Evolutionary conservation across 2,888 invertebrate species (phyloP).

Genomic region (Drosophila niveifrons): DNA sequence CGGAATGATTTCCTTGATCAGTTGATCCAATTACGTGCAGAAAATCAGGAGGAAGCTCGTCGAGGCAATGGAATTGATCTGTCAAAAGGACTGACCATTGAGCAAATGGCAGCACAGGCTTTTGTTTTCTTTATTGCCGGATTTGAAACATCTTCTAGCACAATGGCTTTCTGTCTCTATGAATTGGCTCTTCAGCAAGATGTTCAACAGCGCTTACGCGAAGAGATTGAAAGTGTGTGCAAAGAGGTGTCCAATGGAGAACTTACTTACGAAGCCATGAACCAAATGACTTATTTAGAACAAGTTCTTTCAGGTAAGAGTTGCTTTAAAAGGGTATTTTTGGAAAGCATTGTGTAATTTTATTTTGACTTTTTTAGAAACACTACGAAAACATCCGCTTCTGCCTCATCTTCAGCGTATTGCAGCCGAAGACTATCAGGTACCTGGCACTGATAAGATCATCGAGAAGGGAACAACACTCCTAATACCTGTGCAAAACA

Average conservation of each 20-base stretch:
- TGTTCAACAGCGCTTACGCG: constrained; percentile 66
- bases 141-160: constrained; percentile 86
- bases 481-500: constrained; percentile 83
- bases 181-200: constrained; percentile 81
- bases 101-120: constrained; percentile 87
- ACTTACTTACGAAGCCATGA: constrained; percentile 74
- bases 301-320: constrained; percentile 79
- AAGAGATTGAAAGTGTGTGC: constrained; percentile 71
- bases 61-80: constrained; percentile 58
- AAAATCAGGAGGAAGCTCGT: constrained; percentile 47
- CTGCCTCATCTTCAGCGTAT: constrained; percentile 86
- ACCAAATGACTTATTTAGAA: constrained; percentile 78
- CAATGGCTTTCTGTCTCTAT: constrained; percentile 85
- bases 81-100: constrained; percentile 76
- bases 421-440: constrained; percentile 85
- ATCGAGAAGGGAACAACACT: constrained; percentile 83
- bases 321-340: no score
- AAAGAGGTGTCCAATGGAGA: constrained; percentile 55
- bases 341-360: not conserved
- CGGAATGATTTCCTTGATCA: constrained; percentile 86
- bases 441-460: constrained; percentile 85
- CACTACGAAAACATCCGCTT: constrained; percentile 87
- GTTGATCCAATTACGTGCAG: constrained; percentile 83
- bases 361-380: constrained; percentile 83
- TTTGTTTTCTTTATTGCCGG: constrained; percentile 87